These are phyloP conservation scores for Sarcophaga subvicina DNA, from an alignment of 2,888 invertebrate species.

Conservation along the genomic window DNA sequence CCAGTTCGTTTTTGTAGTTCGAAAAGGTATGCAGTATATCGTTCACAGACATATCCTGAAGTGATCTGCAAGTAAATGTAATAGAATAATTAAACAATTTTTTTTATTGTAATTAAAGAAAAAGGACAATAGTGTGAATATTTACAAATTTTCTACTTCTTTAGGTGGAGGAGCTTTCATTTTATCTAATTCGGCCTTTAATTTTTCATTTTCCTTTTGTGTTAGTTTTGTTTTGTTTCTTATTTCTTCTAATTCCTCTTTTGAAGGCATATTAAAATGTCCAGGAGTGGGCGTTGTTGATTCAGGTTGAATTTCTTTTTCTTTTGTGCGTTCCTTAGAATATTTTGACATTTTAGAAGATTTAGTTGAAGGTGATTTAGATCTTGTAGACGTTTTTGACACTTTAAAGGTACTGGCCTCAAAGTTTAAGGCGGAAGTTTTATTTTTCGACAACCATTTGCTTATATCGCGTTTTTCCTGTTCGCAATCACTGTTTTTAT, in stretches of 20 bases:
- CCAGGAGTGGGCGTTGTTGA: conserved; percentile 6
- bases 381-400: conserved; percentile 19
- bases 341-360: conserved; percentile 23
- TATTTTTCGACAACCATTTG: conserved; percentile 65
- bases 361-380: conserved; percentile 17
- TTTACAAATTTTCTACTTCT: conserved; percentile 67
- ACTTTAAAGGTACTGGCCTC: conserved; percentile 13
- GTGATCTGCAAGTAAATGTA: conserved; percentile 46
- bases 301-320: background rate
- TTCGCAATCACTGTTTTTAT: conserved; percentile 52
- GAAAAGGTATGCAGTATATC: conserved; percentile 63
- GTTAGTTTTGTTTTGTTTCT: conserved; percentile 53
- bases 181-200: conserved; percentile 63
- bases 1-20: conserved; percentile 57
- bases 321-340: background rate
- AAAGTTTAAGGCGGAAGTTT: background rate
- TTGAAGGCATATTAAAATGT: conserved; percentile 55
- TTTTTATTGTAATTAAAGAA: too few species aligned
- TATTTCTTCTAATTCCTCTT: conserved; percentile 58
- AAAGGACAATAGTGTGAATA: background rate
- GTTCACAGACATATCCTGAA: conserved; percentile 48
- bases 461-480: conserved; percentile 57
- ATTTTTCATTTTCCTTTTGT: conserved; percentile 59
- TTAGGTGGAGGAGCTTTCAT: conserved; percentile 56
- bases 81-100: background rate